Base-by-base conservation (phyloP, 35 echinoderm and acorn worm genomes). In the Lytechinus pictus region DNA sequence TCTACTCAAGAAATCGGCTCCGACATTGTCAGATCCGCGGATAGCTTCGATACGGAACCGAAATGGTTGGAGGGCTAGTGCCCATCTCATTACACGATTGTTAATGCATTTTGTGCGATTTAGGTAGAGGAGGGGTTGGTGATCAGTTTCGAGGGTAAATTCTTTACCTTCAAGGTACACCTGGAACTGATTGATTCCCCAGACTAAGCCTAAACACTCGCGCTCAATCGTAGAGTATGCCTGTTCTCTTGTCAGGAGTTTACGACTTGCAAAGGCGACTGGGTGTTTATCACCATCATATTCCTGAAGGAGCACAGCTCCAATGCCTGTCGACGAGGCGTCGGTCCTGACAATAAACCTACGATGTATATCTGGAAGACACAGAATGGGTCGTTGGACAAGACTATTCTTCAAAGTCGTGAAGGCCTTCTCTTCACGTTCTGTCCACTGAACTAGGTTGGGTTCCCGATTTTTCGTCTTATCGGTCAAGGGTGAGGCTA, bases 1-100 rank as follows among this genome's bases (percentile, higher is more conserved):
- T 14, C 87, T 52, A 91, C 97, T 97, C 13, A 97, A 71, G 54
- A 94, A 98, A 55, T 98, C 96, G 27, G 93, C 97, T 5, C 96
- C 95, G 3, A 97, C 87, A 61, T 98, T 98, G 29, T 96, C 94
- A 52, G 29, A 92, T 28, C 97, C 97, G 86, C 87, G 79, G 33
- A 97, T 98, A 4, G 94, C 95, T 71, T 96, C 86, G 3, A 98
- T 96, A 7, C 92, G 55, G 87, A 95, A 96, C 27, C 86, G 94
- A 93, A 53, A 98, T 53, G 92, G 92, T 53, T 96, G 95, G n/a
- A 95, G 95, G 8, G 92, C 27, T 3, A 98, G 88, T 9, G 96
- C 96, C 96, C 96, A 98, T 52, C 96, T 91, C 53, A 98, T 53
- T 10, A 98, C 91, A 1, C 95, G 52, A 9, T 96, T 86, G 86